Evolutionary conservation across 2,113 vertebrate species (phyloP).

Genomic region (Cyphomyrus discorhynchus): DNA sequence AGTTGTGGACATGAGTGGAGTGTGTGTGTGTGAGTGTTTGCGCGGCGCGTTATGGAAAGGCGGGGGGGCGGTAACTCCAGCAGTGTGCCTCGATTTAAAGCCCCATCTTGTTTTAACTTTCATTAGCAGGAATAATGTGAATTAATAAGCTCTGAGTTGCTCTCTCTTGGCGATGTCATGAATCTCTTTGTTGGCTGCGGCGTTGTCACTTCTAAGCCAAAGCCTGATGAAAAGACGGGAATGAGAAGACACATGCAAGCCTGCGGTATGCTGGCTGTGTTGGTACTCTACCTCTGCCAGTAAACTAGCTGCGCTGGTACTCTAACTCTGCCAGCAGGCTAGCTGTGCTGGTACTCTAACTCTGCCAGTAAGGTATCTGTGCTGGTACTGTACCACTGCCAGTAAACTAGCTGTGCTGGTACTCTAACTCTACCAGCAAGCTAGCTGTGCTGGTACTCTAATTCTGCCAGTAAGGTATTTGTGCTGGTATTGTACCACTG

Average conservation of each 20-base stretch:
- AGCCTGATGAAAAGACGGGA: conserved; percentile 39
- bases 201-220: conserved; percentile 43
- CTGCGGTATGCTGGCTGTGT: conserved; percentile 31
- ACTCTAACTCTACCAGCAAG: neutral
- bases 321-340: neutral
- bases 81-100: conserved; percentile 18
- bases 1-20: neutral
- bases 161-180: conserved; percentile 37
- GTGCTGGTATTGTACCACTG: neutral
- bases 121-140: conserved; percentile 45
- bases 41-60: neutral
- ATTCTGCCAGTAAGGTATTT: neutral
- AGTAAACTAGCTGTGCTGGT: neutral
- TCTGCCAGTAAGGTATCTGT: neutral
- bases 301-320: neutral
- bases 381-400: neutral
- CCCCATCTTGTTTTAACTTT: conserved; percentile 44
- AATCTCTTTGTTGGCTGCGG: conserved; percentile 37
- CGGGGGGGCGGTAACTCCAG: neutral
- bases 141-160: conserved; percentile 40
- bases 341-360: neutral
- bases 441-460: neutral
- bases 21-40: neutral
- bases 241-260: conserved; percentile 36
- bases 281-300: neutral